Conservation (phyloP, 2,888 invertebrate species). For the Limnephilus rhombicus region DNA sequence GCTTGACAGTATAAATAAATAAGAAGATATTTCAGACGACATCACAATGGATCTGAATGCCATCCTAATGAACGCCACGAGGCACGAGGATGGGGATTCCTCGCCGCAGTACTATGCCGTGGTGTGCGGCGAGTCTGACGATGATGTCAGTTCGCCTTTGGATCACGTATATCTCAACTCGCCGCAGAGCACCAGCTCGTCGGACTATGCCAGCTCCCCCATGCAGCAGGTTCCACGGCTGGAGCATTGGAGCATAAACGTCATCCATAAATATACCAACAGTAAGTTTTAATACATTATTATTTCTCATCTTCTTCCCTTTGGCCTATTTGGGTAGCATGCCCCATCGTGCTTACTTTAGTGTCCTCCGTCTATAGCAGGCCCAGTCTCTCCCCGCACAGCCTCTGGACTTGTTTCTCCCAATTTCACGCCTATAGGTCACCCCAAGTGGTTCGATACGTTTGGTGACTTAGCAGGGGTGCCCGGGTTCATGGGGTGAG, state of each 20-base stretch:
- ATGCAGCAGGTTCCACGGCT: not conserved
- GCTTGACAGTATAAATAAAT: too few species aligned
- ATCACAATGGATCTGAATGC: constrained; percentile 23
- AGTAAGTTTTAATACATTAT: constrained; percentile 22
- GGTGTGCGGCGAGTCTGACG: not conserved
- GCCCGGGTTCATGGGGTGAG: too few species aligned
- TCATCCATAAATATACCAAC: constrained; percentile 36
- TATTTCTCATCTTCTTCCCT: not conserved
- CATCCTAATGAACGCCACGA: not conserved
- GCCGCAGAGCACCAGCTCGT: constrained; percentile 37
- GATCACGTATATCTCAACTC: not conserved
- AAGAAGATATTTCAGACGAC: not conserved
- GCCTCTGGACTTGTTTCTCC: too few species aligned
- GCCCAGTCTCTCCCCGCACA: too few species aligned
- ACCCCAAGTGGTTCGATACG: too few species aligned
- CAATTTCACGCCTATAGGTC: too few species aligned
- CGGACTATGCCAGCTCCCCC: constrained; percentile 34
- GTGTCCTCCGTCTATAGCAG: too few species aligned
- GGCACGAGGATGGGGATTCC: constrained; percentile 25
- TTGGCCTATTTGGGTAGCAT: too few species aligned
- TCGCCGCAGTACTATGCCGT: constrained; percentile 6
- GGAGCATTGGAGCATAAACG: constrained; percentile 36
- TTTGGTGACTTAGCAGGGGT: too few species aligned
- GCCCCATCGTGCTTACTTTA: too few species aligned
- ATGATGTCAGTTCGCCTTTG: constrained; percentile 30